Evolutionary conservation across 2,888 invertebrate genomes (phyloP), one percentile per base, ranked within the genome.

Genomic region (Ischnura elegans): DNA sequence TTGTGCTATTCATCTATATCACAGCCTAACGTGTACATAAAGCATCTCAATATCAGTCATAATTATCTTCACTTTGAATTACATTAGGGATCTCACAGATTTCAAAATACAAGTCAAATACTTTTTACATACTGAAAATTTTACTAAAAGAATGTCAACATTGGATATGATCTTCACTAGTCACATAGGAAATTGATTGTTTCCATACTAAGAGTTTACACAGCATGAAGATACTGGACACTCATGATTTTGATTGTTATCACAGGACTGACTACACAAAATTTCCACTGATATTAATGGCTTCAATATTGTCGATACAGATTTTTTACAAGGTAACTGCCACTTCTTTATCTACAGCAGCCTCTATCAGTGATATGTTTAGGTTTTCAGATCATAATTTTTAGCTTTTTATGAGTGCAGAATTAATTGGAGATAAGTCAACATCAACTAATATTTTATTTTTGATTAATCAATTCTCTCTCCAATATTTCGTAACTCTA

Each of bases 1-100:
- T 76, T 76, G 76, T 76, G 76, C 76, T 76, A 0, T 76, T 76
- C 76, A 76, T 76, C 76, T 76, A 76, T 76, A 76, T 76, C 76
- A 76, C 76, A 76, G 76, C 29, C 76, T 76, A 76, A 76, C 36
- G 36, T 36, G 36, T 29, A 76, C 36, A 36, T 36, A 76, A 76
- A 29, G 76, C 36, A 76, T 76, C 36, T 76, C 76, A 36, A 36
- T 10, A 76, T 76, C 76, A 61, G 61, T 76, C 76, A 76, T 36
- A 76, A 36, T 76, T 36, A 13, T 76, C 36, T 76, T 76, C 76
- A 76, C 29, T 66, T 66, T 66, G 6, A 29, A 29, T 36, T 36
- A 76, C 8, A 36, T 36, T 29, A 36, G 13, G 76, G 36, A 13
- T 76, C 76, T 36, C 36, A 10, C 2, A 13, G 36, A 10, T 76